Evolutionary conservation across 2,797 vertebrate species (phyloP).

Genomic region (Eulemur albifrons): DNA sequence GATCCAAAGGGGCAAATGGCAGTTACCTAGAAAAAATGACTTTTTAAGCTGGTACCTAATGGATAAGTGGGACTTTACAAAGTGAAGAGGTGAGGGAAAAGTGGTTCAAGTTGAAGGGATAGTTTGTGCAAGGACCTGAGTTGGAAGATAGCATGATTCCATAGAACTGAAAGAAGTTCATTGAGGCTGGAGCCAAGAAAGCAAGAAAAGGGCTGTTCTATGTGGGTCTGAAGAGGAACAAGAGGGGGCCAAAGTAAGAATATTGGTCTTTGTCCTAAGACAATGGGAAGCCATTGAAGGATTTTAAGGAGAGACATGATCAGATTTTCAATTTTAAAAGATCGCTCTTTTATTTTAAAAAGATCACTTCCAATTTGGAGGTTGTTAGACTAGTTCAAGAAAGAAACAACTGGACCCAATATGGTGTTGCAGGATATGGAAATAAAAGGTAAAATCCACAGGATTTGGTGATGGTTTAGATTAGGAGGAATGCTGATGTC

Average conservation of each 20-base stretch:
- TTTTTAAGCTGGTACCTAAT: background rate
- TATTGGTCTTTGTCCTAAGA: background rate
- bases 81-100: background rate
- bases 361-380: background rate
- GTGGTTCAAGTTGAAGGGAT: background rate
- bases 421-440: background rate
- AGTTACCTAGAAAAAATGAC: background rate
- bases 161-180: background rate
- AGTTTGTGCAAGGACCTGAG: background rate
- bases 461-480: background rate
- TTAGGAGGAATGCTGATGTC: background rate
- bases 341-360: background rate
- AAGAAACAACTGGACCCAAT: background rate
- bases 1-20: background rate
- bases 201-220: background rate
- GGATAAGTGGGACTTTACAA: background rate
- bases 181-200: background rate
- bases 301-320: background rate
- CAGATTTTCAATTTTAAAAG: background rate
- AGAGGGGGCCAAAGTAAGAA: background rate
- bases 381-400: background rate
- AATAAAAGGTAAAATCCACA: background rate
- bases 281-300: background rate
- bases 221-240: background rate
- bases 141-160: background rate